phyloP scores from a whole-genome alignment of 2,888 invertebrate genomes.

The Diplolepis rosae region DNA sequence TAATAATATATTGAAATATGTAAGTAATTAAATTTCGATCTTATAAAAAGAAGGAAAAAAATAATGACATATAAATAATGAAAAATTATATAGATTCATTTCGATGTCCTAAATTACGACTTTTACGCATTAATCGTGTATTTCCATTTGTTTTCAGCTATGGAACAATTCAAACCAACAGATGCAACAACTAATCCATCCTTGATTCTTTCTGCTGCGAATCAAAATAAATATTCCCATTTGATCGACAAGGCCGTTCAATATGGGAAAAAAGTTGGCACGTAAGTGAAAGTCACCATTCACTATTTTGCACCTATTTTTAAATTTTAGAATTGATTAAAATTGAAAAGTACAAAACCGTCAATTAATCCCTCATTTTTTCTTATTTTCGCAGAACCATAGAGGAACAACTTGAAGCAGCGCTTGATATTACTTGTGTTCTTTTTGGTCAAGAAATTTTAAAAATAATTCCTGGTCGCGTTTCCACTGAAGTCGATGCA shows the following conservation, averaged over 20 bases:
- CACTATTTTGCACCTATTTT: neutral
- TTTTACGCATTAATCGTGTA: neutral
- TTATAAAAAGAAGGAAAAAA: neutral
- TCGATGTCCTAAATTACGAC: neutral
- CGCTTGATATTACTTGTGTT: conserved; percentile 95
- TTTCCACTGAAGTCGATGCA: conserved; percentile 97
- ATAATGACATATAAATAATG: neutral
- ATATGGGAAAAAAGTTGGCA: conserved; percentile 84
- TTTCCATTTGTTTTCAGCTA: conserved; percentile 79
- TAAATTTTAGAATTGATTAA: neutral
- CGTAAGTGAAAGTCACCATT: conserved; percentile 71
- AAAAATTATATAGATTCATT: neutral
- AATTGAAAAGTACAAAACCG: neutral
- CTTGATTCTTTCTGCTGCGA: conserved; percentile 94
- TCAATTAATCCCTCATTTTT: neutral
- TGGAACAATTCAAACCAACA: conserved; percentile 97
- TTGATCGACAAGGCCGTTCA: conserved; percentile 92
- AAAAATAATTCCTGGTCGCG: conserved; percentile 97
- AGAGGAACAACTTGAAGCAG: conserved; percentile 85
- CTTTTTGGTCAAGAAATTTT: conserved; percentile 97
- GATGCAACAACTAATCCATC: conserved; percentile 99
- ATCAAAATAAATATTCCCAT: conserved; percentile 93
- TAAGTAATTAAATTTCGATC: no score
- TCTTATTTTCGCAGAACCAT: conserved; percentile 75
- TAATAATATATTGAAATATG: neutral